Conservation (phyloP, 1,140 invertebrate genomes). For the Hyphantria cunea region DNA sequence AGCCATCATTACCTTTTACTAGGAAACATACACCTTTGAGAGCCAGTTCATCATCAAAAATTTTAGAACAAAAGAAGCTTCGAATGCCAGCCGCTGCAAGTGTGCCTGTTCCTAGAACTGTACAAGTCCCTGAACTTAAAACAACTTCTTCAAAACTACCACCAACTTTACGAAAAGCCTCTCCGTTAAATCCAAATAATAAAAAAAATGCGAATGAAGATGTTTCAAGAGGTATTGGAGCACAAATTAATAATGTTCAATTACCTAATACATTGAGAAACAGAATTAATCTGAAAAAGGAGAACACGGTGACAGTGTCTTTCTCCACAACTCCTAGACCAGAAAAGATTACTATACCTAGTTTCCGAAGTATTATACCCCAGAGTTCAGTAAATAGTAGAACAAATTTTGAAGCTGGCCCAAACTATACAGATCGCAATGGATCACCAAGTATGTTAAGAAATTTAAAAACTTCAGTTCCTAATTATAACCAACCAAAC, state of each 20-base stretch:
- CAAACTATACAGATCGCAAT: too few species aligned
- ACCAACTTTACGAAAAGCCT: not conserved
- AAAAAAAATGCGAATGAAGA: not conserved
- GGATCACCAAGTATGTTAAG: too few species aligned
- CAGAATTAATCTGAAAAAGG: conserved; percentile 25
- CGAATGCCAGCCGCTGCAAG: conserved; percentile 33
- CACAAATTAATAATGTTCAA: not conserved
- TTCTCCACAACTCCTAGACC: conserved; percentile 39
- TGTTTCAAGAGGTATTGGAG: not conserved
- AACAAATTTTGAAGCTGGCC: too few species aligned
- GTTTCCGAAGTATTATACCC: too few species aligned
- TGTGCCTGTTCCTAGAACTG: conserved; percentile 28
- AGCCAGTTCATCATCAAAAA: too few species aligned
- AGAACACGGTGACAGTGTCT: conserved; percentile 44
- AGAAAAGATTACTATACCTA: too few species aligned
- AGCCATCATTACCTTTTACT: not conserved
- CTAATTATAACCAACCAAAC: too few species aligned
- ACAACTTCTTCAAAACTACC: conserved; percentile 18
- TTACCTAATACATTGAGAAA: conserved; percentile 14
- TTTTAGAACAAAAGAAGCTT: conserved; percentile 14
- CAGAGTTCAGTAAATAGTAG: too few species aligned
- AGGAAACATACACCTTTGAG: not conserved
- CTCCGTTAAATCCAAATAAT: not conserved
- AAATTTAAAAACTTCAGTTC: too few species aligned
- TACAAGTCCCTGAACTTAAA: conserved; percentile 33